Percentiles rank a stretch among this genome's conserved stretches.
phyloP scores from a whole-genome alignment of 2,113 vertebrate species.

The Channa maculata region DNA sequence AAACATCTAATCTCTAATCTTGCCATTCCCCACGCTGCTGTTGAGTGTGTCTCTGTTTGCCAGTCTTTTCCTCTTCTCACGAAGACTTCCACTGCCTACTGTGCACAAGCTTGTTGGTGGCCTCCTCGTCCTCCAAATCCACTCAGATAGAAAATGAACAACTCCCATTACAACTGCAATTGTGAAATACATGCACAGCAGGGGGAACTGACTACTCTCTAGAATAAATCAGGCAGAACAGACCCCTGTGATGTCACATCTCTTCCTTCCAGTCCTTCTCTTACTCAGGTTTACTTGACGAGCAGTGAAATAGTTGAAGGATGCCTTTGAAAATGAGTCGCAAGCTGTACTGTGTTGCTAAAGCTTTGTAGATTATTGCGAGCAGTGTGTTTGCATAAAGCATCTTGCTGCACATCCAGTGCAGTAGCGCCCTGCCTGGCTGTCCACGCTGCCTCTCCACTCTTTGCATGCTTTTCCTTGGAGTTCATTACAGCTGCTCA shows the following conservation, averaged over 20 bases:
- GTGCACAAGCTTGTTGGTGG: slow-evolving; percentile 40
- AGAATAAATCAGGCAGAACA: slow-evolving; percentile 24
- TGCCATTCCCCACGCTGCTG: slow-evolving; percentile 18
- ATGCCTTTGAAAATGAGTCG: slow-evolving; percentile 27
- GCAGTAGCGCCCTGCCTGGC: slow-evolving; percentile 7
- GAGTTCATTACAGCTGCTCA: slow-evolving; percentile 64
- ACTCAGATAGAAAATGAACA: slow-evolving; percentile 70
- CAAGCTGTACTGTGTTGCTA: not conserved
- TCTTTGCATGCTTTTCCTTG: slow-evolving; percentile 34
- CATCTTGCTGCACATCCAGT: not conserved
- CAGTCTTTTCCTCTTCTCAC: slow-evolving; percentile 12
- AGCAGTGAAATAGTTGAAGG: not conserved
- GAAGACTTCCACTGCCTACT: slow-evolving; percentile 46
- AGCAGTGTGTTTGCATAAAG: slow-evolving; percentile 20
- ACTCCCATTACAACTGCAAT: slow-evolving; percentile 39
- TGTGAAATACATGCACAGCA: slow-evolving; percentile 26
- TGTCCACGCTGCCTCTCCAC: slow-evolving; percentile 32
- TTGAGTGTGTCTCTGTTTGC: slow-evolving; percentile 43
- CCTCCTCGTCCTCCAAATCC: slow-evolving; percentile 46
- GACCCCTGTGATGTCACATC: slow-evolving; percentile 3
- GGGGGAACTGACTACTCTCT: slow-evolving; percentile 2
- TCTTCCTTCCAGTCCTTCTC: not conserved
- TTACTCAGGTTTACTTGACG: not conserved
- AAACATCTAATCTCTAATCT: slow-evolving; percentile 18
- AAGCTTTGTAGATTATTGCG: slow-evolving; percentile 1